Base-by-base conservation (phyloP, 2,113 vertebrate genomes). In the Enhydra lutris region DNA sequence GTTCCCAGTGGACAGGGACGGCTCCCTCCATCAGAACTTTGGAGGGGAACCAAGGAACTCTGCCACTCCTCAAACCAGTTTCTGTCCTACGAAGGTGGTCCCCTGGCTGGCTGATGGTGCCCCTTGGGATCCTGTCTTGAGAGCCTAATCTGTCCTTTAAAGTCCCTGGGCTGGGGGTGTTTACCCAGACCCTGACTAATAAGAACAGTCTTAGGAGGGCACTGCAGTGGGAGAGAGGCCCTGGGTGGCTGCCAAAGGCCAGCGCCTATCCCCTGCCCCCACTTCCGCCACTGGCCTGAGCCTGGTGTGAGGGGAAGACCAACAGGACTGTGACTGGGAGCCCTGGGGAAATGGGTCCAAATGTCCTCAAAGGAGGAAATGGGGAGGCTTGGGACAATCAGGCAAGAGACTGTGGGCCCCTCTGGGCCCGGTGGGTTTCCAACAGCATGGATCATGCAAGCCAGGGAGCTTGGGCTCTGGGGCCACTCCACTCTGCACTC, bases 381-480 rank as follows among this genome's bases (percentile, higher is more conserved):
- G 3, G 23, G 52, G 34, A 36, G n/a, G 71, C 52, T 47, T 29
- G 6, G 26, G 10, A 15, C 55, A 42, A 15, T 47, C 1, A 0
- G 4, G 74, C 18, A 17, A 47, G 61, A 31, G 15, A 42, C 39
- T 39, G 14, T 7, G 29, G 61, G 36, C 6, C 17, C 11, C 8
- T n/a, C 4, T 34, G 24, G 83, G 42, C 47, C 87, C 42, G 18
- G 29, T 23, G 12, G 45, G 34, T 39, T 39, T 69, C 7, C 17
- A 59, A 57, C 6, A 11, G 4, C 0, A 5, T 17, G 26, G 42
- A 34, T 52, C 50, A 6, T 10, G 17, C 26, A 74, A 14, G 63
- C 1, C 4, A 10, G 67, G 0, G 10, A 45, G 11, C 65, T 6
- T 0, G 2, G 39, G 21, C 42, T 6, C 52, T 13, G 29, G 71